Percentiles rank a stretch among this genome's conserved stretches.
These are phyloP conservation scores for Oryzias celebensis DNA, from an alignment of 2,113 vertebrate genomes.

Conservation along the genomic window DNA sequence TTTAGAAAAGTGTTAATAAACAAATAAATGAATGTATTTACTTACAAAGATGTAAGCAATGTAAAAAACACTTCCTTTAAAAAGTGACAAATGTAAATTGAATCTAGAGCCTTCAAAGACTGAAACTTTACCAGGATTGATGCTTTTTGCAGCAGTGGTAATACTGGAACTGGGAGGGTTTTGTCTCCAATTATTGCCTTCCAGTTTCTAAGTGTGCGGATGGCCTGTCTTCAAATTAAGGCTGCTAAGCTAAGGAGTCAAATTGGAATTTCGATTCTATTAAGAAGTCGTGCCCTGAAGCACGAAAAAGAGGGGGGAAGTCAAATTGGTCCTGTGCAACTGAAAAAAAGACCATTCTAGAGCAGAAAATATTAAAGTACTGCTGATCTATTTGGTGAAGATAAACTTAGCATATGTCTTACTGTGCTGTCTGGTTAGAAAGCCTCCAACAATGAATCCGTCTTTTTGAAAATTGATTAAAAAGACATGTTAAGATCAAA, in stretches of 20 bases:
- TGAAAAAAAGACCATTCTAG: constrained; percentile 70
- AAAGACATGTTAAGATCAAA: constrained; percentile 73
- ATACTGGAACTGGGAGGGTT: constrained; percentile 28
- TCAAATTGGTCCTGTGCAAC: constrained; percentile 72
- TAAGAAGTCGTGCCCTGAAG: constrained; percentile 77
- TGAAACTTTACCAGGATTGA: constrained; percentile 58
- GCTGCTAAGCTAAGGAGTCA: constrained; percentile 72
- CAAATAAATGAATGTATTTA: constrained; percentile 32
- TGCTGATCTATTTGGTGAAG: constrained; percentile 74
- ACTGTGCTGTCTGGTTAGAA: constrained; percentile 60
- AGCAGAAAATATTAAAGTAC: constrained; percentile 71
- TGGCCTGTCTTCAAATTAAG: constrained; percentile 77
- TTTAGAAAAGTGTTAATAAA: constrained; percentile 24
- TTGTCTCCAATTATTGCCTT: constrained; percentile 68
- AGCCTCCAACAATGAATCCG: constrained; percentile 64
- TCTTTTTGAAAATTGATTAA: constrained; percentile 74
- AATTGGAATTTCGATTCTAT: constrained; percentile 80
- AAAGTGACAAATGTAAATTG: constrained; percentile 29
- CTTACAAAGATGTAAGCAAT: constrained; percentile 21
- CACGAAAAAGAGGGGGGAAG: constrained; percentile 57
- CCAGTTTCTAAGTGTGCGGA: constrained; percentile 65
- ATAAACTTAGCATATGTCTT: constrained; percentile 77
- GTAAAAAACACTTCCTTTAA: constrained; percentile 34
- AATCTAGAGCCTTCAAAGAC: constrained; percentile 53
- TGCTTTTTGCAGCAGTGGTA: constrained; percentile 63